These are phyloP conservation scores for Corbicula japonica DNA, from an alignment of 2,888 invertebrate species.

Conservation along the genomic window DNA sequence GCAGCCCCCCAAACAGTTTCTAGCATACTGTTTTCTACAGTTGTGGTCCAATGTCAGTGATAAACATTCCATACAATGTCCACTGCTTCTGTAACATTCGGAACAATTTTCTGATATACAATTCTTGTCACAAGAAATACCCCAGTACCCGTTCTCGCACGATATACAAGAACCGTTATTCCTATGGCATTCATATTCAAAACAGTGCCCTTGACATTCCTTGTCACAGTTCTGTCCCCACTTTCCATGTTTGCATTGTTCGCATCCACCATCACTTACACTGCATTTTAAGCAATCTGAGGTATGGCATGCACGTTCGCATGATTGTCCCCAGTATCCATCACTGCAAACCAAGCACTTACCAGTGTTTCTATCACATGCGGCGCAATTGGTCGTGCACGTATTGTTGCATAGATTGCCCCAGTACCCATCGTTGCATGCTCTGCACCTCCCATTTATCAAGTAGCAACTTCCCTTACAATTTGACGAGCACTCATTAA, in stretches of 20 bases:
- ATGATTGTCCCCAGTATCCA: background rate
- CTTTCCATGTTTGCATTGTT: background rate
- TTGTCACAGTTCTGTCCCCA: slow-evolving; percentile 2
- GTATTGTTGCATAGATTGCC: background rate
- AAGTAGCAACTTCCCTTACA: background rate
- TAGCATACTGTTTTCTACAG: background rate
- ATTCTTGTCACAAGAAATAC: background rate
- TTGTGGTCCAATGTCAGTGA: background rate
- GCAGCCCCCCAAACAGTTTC: background rate
- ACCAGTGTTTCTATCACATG: background rate
- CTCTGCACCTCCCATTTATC: background rate
- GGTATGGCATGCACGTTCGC: background rate
- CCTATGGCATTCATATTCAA: background rate
- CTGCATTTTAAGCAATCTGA: background rate
- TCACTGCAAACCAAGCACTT: background rate
- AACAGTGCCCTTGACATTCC: background rate
- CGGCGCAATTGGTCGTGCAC: background rate
- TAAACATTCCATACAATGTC: background rate
- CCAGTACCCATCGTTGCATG: background rate
- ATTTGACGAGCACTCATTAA: background rate
- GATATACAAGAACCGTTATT: background rate
- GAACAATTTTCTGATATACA: background rate
- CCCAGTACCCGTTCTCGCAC: background rate
- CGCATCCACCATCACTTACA: background rate
- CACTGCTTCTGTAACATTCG: background rate